Conservation (phyloP, 2,797 vertebrate species). For the Phataginus tricuspis region DNA sequence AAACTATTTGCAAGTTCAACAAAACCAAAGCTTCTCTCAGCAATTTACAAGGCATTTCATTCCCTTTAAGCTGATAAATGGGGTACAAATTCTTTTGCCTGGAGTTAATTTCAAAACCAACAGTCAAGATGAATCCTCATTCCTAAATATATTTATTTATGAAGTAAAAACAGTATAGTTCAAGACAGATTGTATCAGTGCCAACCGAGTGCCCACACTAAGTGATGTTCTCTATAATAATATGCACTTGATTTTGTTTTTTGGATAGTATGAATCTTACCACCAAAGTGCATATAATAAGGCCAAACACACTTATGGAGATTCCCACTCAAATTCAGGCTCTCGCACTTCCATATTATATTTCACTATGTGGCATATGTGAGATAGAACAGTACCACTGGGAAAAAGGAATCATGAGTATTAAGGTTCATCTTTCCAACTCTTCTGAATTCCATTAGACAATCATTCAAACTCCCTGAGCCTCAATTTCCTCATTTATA, state of each 20-base stretch:
- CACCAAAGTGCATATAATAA: background rate
- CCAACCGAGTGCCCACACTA: background rate
- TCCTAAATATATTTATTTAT: background rate
- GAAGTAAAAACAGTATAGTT: background rate
- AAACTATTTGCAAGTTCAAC: background rate
- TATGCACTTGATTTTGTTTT: background rate
- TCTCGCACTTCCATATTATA: background rate
- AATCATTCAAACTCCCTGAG: background rate
- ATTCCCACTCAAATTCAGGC: background rate
- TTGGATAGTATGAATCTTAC: background rate
- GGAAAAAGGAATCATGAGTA: background rate
- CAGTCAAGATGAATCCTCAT: background rate
- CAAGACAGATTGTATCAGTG: background rate
- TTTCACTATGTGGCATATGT: background rate
- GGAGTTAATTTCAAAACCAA: background rate
- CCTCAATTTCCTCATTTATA: background rate
- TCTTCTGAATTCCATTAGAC: background rate
- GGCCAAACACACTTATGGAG: background rate
- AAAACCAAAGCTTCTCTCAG: background rate
- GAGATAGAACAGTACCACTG: background rate
- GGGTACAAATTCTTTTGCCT: slow-evolving; percentile 1
- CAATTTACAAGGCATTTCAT: background rate
- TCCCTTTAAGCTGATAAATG: background rate
- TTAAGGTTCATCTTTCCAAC: background rate
- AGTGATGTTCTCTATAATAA: background rate